phyloP scores from a whole-genome alignment of 2,888 invertebrate genomes.

The Serrognathus titanus region DNA sequence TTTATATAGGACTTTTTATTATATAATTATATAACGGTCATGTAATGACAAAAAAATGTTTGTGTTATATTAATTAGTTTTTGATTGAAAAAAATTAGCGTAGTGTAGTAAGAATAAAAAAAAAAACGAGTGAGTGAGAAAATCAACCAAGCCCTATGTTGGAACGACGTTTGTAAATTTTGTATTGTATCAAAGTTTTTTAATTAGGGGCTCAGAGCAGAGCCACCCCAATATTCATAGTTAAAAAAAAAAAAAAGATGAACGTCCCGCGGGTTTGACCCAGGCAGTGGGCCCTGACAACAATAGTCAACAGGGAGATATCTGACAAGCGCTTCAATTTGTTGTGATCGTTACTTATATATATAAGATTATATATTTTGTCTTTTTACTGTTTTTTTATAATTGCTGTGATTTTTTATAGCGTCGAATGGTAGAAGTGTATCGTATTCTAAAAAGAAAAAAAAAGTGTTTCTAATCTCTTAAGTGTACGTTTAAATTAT shows the following conservation, averaged over 20 bases:
- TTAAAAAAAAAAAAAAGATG: conserved; percentile 20
- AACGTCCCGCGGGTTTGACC: conserved; percentile 40
- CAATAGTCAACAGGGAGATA: conserved; percentile 43
- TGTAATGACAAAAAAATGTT: conserved; percentile 45
- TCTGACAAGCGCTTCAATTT: conserved; percentile 34
- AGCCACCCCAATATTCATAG: conserved; percentile 34
- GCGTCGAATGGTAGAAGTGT: conserved; percentile 40
- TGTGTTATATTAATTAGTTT: conserved; percentile 29
- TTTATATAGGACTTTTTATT: conserved; percentile 49
- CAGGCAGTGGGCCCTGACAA: conserved; percentile 37
- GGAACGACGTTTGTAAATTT: conserved; percentile 27
- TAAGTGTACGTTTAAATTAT: conserved; percentile 9
- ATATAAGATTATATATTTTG: conserved; percentile 30
- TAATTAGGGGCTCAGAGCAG: conserved; percentile 34
- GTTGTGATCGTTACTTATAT: conserved; percentile 32
- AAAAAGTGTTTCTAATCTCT: conserved; percentile 1
- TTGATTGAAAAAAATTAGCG: conserved; percentile 30
- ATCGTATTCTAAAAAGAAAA: conserved; percentile 36
- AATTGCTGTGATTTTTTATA: conserved; percentile 46
- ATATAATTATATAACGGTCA: conserved; percentile 42
- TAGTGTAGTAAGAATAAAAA: conserved; percentile 31
- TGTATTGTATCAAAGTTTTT: conserved; percentile 34
- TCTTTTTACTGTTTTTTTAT: conserved; percentile 39
- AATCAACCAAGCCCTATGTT: conserved; percentile 37
- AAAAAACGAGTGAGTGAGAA: conserved; percentile 27